Percentiles rank a stretch among this genome's conserved stretches.
Evolutionary conservation across 2,113 vertebrate genomes (phyloP).

Genomic region (Daphoenositta chrysoptera): DNA sequence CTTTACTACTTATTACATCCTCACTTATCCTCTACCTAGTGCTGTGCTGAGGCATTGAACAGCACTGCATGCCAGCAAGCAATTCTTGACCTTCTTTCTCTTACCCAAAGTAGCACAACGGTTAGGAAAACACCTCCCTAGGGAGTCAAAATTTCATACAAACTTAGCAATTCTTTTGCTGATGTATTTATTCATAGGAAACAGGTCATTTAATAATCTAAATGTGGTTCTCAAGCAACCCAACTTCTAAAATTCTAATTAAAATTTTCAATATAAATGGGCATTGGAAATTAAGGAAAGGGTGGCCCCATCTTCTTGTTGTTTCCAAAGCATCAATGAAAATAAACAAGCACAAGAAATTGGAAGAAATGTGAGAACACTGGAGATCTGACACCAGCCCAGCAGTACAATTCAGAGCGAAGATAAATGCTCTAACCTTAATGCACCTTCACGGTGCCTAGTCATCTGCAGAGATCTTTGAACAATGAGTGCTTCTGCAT

Average conservation of each 20-base stretch:
- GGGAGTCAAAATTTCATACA: not conserved
- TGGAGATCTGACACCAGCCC: not conserved
- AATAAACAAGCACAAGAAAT: not conserved
- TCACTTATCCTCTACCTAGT: not conserved
- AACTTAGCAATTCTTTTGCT: not conserved
- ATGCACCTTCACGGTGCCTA: constrained; percentile 32
- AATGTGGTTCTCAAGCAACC: not conserved
- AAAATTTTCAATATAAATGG: not conserved
- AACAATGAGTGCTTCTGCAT: constrained; percentile 16
- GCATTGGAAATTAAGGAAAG: not conserved
- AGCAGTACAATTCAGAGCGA: constrained; percentile 20
- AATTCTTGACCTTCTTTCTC: constrained; percentile 27
- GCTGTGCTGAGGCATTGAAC: not conserved
- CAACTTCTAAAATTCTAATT: not conserved
- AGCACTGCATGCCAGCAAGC: not conserved
- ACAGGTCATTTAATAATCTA: not conserved
- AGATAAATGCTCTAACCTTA: constrained; percentile 48
- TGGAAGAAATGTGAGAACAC: not conserved
- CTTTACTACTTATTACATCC: not conserved
- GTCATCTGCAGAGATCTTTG: constrained; percentile 30
- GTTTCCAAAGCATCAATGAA: not conserved
- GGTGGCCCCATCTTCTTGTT: not conserved
- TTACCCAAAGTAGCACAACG: not conserved
- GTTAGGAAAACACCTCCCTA: not conserved
- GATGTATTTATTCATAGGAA: constrained; percentile 11